Evolutionary conservation across 2,888 invertebrate genomes (phyloP).

Genomic region (Coelopa pilipes): DNA sequence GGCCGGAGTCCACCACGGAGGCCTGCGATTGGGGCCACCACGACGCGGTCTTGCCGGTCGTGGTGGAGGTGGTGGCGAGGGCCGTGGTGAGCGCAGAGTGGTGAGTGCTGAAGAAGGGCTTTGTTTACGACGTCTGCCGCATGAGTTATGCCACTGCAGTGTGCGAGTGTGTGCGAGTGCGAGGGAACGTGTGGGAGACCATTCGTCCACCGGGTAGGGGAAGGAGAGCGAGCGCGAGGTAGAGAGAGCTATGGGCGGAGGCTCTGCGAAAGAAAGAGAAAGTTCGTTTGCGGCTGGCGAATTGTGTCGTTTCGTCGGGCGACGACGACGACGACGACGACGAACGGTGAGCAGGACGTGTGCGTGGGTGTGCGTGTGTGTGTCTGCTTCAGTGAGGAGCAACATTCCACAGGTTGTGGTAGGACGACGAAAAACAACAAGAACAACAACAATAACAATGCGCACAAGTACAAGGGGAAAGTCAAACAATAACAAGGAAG

Average conservation of each 20-base stretch:
- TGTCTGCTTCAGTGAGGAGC: not conserved
- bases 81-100: too few species aligned
- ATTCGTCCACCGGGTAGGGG: too few species aligned
- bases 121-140: constrained; percentile 29
- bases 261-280: constrained; percentile 17
- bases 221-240: not conserved
- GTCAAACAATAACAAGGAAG: not conserved
- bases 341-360: not conserved
- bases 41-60: too few species aligned
- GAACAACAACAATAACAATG: not conserved
- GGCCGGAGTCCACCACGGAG: too few species aligned
- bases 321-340: not conserved
- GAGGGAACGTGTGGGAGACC: not conserved
- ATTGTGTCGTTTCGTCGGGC: not conserved
- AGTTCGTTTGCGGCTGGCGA: not conserved
- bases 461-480: too few species aligned
- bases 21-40: too few species aligned
- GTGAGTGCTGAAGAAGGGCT: not conserved
- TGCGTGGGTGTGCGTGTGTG: too few species aligned
- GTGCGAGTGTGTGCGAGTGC: not conserved
- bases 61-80: too few species aligned
- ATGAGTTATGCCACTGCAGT: constrained; percentile 40
- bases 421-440: constrained; percentile 25
- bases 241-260: not conserved
- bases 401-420: constrained; percentile 50